Percentiles rank a stretch among this genome's conserved stretches.
phyloP scores from a whole-genome alignment of 2,113 vertebrate genomes.

The Elephas maximus region DNA sequence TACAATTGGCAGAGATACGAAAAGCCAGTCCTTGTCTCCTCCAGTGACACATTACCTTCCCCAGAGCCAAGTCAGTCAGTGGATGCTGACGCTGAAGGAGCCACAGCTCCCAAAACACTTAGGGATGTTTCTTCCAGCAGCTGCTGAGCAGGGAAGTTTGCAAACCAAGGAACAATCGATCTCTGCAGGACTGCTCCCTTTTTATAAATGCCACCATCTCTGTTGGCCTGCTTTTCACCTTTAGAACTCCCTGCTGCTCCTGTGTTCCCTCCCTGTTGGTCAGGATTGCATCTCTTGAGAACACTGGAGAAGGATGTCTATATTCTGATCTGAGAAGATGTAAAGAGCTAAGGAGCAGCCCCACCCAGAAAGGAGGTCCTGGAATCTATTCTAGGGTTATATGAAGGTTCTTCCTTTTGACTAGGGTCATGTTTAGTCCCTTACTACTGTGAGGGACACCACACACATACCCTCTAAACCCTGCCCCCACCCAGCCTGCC shows the following conservation, averaged over 20 bases:
- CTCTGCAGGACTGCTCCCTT: neutral
- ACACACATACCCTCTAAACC: neutral
- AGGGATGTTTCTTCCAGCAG: neutral
- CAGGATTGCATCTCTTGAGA: neutral
- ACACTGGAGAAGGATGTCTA: neutral
- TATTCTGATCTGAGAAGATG: neutral
- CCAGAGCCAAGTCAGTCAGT: neutral
- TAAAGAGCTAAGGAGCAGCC: neutral
- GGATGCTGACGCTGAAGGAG: neutral
- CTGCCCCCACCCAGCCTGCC: neutral
- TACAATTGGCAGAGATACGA: neutral
- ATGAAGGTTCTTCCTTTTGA: neutral
- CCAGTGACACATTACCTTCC: neutral
- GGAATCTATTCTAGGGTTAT: neutral
- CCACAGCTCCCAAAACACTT: neutral
- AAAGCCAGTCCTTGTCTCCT: neutral
- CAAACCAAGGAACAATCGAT: neutral
- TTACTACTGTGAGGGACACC: neutral
- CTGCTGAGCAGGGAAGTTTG: neutral
- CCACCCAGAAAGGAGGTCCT: neutral
- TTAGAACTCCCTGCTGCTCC: neutral
- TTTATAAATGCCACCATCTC: fast-evolving
- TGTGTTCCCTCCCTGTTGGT: neutral
- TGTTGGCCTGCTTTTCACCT: neutral
- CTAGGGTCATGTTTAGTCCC: neutral